Conservation (phyloP, 2,888 invertebrate species). For the Julus scanicus region DNA sequence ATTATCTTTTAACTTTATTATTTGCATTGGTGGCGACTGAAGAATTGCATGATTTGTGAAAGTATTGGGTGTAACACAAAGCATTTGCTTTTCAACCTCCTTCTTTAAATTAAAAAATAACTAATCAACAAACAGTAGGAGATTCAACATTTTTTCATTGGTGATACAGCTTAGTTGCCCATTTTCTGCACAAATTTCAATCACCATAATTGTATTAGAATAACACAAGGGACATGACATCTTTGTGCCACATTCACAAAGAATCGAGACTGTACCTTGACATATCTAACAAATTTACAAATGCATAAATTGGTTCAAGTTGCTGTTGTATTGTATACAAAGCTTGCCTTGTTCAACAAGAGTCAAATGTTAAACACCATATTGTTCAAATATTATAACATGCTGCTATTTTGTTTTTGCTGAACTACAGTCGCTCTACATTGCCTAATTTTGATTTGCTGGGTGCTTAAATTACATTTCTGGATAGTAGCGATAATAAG, state of each 20-base stretch:
- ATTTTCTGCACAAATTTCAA: neutral
- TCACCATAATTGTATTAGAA: neutral
- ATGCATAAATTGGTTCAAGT: neutral
- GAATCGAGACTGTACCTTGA: neutral
- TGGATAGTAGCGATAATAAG: neutral
- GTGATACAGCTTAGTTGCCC: neutral
- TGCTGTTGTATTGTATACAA: neutral
- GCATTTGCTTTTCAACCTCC: neutral
- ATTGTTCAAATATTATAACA: neutral
- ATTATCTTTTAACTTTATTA: neutral
- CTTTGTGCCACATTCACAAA: neutral
- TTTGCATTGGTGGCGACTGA: neutral
- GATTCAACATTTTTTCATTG: neutral
- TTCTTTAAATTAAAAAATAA: neutral
- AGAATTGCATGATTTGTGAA: neutral
- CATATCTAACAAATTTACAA: too few species aligned
- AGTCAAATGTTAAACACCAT: neutral
- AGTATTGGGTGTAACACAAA: neutral
- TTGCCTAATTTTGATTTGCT: neutral
- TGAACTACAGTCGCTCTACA: neutral
- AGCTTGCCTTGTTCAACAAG: neutral
- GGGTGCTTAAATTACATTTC: neutral
- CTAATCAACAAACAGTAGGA: neutral
- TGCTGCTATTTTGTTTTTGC: neutral
- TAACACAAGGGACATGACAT: neutral